Base-by-base conservation (phyloP, 2,888 invertebrate genomes). In the Lasioglossum morio region DNA sequence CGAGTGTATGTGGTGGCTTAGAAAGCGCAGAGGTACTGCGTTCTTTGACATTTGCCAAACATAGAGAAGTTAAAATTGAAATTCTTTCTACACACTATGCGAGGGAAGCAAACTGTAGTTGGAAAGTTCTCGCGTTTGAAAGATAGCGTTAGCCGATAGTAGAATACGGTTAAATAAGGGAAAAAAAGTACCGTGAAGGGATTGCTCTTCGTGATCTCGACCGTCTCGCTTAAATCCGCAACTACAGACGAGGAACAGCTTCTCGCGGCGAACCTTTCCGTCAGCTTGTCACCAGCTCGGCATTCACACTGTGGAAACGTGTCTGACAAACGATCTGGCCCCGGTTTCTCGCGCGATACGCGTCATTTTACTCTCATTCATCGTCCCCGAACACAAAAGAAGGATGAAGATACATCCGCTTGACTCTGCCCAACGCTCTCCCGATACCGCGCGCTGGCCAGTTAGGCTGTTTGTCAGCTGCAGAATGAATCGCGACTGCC, bases 261-360 rank as follows among this genome's bases (percentile, higher is more conserved):
- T 72, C 37, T n/a, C 74, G 57, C 23, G n/a, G 14, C 8, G 30
- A 19, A 57, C 40, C 19, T 69, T 85, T 81, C 53, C 70, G 74
- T 77, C 76, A 60, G 63, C 48, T 23, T 78, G 34, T 76, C 34
- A 72, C 77, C 30, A 48, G 46, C 75, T 57, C 19, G 16, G 8
- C 37, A 46, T 40, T 79, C 57, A 2, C 76, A 83, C 66, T 60
- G 46, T 69, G 75, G 43, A 77, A 16, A 79, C 74, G 66, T 72
- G 78, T 60, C 80, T 37, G 80, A 69, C 66, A 77, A 86, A 75
- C 81, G 82, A 87, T 73, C 72, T 34, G 30, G 34, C 87, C 84
- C 86, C 80, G 88, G 85, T 87, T 86, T 80, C 75, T 87, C 75
- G 77, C 75, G 81, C 73, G 80, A 80, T 80, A 78, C 72, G 60